These are phyloP conservation scores for Alsophila aescularia DNA, from an alignment of 2,888 invertebrate species.

Conservation along the genomic window DNA sequence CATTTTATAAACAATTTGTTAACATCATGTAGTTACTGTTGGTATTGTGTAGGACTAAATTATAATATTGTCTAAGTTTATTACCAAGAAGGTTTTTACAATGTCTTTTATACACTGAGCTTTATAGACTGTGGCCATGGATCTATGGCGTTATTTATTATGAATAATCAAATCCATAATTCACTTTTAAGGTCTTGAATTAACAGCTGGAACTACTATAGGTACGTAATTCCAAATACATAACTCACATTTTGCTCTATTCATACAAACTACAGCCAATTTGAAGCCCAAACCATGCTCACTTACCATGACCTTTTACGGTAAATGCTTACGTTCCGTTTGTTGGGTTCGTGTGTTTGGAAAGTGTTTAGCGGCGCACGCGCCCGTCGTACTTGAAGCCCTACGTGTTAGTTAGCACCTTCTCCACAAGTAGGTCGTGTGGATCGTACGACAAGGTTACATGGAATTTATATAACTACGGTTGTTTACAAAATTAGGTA, in stretches of 20 bases:
- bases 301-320: slow-evolving; percentile 29
- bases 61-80: no score
- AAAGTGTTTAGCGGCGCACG: slow-evolving; percentile 41
- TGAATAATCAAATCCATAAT: slow-evolving; percentile 4
- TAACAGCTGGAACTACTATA: neutral
- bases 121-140: no score
- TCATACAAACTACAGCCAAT: no score
- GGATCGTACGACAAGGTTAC: slow-evolving; percentile 31
- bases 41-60: no score
- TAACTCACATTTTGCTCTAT: neutral
- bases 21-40: no score
- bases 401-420: slow-evolving; percentile 35
- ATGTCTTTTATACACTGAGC: no score
- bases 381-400: slow-evolving; percentile 23
- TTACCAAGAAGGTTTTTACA: no score
- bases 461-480: neutral
- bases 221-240: neutral
- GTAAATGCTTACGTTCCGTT: slow-evolving; percentile 27
- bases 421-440: slow-evolving; percentile 34
- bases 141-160: no score
- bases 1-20: no score
- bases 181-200: no score
- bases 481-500: slow-evolving; percentile 2
- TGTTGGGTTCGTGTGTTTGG: slow-evolving; percentile 31
- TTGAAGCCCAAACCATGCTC: no score